Conservation (phyloP, 1,140 invertebrate genomes). For the Pachypeltis micranthus region DNA sequence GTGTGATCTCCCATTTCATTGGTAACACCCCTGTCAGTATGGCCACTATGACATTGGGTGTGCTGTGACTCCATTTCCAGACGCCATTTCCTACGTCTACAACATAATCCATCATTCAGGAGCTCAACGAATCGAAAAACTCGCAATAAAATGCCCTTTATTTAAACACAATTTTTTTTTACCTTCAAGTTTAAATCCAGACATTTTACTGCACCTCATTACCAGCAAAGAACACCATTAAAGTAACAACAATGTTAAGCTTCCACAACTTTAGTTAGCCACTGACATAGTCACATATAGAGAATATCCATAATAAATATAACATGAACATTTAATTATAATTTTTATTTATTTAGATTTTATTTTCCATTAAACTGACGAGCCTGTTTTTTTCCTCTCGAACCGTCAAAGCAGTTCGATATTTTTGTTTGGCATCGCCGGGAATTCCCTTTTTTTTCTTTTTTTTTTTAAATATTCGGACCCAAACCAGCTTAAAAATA, state of each 20-base stretch:
- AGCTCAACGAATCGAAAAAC: no score
- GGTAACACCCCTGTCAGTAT: no score
- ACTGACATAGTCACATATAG: conserved; percentile 11
- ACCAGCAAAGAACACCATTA: conserved; percentile 12
- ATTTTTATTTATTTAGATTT: no score
- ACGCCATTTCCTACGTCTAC: no score
- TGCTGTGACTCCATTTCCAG: no score
- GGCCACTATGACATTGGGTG: no score
- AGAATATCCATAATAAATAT: conserved; percentile 5
- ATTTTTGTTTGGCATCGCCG: not conserved
- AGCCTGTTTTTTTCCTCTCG: not conserved
- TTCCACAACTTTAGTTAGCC: conserved; percentile 9
- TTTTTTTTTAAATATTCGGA: not conserved
- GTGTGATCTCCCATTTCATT: no score
- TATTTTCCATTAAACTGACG: not conserved
- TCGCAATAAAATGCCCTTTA: no score
- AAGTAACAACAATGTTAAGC: conserved; percentile 14
- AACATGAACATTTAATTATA: no score
- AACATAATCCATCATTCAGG: no score
- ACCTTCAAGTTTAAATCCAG: conserved; percentile 11
- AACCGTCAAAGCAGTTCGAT: not conserved
- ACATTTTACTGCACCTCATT: conserved; percentile 12
- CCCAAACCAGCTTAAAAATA: conserved; percentile 13
- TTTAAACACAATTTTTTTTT: no score
- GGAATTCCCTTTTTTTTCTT: not conserved